phyloP scores from a whole-genome alignment of 2,888 invertebrate genomes.

The Callyntrura guangdongensis region DNA sequence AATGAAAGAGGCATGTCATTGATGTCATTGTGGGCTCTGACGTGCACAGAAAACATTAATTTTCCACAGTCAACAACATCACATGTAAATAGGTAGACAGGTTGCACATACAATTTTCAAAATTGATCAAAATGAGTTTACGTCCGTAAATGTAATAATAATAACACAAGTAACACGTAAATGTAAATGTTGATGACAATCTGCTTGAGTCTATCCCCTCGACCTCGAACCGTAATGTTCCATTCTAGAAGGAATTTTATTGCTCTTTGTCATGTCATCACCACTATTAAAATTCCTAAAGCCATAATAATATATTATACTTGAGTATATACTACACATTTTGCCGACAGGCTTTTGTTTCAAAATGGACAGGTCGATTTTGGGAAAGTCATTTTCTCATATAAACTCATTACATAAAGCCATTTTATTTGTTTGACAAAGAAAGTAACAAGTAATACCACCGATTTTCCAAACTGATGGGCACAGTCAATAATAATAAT shows the following conservation, averaged over 20 bases:
- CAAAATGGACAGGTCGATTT: too few relatives aligned
- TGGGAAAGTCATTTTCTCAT: too few relatives aligned
- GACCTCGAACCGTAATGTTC: too few relatives aligned
- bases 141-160: neutral
- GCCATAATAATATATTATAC: too few relatives aligned
- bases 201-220: too few relatives aligned
- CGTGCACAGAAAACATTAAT: slow-evolving; percentile 17
- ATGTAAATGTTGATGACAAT: too few relatives aligned
- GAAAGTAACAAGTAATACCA: neutral
- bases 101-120: neutral
- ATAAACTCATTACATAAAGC: neutral
- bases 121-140: slow-evolving; percentile 6
- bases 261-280: too few relatives aligned
- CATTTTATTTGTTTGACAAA: neutral
- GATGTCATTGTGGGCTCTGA: neutral
- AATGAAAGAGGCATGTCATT: neutral
- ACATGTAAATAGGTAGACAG: neutral
- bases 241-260: too few relatives aligned
- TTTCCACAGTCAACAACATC: neutral
- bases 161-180: too few relatives aligned
- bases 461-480: neutral
- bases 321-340: too few relatives aligned
- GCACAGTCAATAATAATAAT: neutral
- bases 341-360: too few relatives aligned
- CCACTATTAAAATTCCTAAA: too few relatives aligned